phyloP scores from a whole-genome alignment of 2,113 vertebrate genomes.

The Lepisosteus oculatus region DNA sequence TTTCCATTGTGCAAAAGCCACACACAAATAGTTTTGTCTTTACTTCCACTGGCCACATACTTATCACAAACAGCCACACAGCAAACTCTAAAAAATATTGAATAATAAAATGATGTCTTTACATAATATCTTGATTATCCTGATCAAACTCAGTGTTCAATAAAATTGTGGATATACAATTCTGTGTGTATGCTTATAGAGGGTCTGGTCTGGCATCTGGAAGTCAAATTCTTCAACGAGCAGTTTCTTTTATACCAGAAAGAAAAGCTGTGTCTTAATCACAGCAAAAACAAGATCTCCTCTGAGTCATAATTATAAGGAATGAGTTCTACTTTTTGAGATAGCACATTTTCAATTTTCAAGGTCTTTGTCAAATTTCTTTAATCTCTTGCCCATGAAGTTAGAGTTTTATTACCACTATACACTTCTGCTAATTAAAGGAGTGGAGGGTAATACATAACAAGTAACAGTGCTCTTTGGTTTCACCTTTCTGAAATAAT shows the following conservation, averaged over 20 bases:
- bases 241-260: constrained; percentile 4
- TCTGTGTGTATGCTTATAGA: not conserved
- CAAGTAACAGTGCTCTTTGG: not conserved
- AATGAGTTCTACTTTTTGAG: constrained; percentile 18
- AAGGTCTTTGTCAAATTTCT: constrained; percentile 18
- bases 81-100: not conserved
- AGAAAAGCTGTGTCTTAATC: constrained; percentile 17
- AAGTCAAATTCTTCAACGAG: constrained; percentile 6
- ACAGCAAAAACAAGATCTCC: constrained; percentile 1
- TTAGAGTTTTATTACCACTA: constrained; percentile 9
- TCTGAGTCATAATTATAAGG: not conserved
- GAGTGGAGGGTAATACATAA: constrained; percentile 5
- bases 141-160: too few relatives aligned
- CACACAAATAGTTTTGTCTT: not conserved
- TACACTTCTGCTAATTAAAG: constrained; percentile 23
- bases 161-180: too few relatives aligned
- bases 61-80: not conserved
- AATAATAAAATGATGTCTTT: too few relatives aligned
- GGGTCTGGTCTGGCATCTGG: not conserved
- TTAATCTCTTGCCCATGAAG: constrained; percentile 26
- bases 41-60: not conserved
- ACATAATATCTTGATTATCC: too few relatives aligned
- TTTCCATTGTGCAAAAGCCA: not conserved
- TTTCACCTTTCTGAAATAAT: constrained; percentile 13
- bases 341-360: constrained; percentile 25